Evolutionary conservation across 2,797 vertebrate species (phyloP).

Genomic region (Falco novaeseelandiae): DNA sequence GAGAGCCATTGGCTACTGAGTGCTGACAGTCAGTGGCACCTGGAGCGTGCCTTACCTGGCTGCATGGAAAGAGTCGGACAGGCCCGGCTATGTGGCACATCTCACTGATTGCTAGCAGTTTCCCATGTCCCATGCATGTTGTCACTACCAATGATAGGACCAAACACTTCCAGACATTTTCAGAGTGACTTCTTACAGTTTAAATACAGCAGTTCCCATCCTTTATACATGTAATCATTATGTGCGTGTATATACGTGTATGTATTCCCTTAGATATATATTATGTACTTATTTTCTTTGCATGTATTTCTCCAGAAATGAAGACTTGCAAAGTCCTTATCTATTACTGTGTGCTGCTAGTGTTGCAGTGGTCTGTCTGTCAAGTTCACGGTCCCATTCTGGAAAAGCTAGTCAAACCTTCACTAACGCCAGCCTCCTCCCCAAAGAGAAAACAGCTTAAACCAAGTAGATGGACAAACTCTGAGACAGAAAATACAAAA

Average conservation of each 20-base stretch:
- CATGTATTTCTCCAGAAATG: neutral
- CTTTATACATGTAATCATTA: neutral
- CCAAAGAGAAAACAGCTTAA: neutral
- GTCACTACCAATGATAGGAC: neutral
- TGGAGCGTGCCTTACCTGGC: neutral
- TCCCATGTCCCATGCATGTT: rapidly evolving
- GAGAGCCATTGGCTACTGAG: neutral
- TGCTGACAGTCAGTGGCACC: neutral
- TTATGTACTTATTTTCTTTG: neutral
- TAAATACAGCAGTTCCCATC: neutral
- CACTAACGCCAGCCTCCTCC: neutral
- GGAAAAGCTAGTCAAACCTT: neutral
- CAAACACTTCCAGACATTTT: neutral
- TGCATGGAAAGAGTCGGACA: neutral
- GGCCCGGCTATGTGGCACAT: neutral
- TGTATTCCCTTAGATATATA: neutral
- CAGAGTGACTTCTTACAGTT: neutral
- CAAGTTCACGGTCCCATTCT: neutral
- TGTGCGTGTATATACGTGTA: neutral
- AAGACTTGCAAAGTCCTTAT: neutral
- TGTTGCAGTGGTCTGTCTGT: neutral
- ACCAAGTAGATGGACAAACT: neutral
- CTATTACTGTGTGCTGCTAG: neutral
- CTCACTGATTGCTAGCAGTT: neutral
- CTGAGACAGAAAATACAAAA: neutral